Base-by-base conservation (phyloP, 2,888 invertebrate genomes). In the Elgonia sp. region DNA sequence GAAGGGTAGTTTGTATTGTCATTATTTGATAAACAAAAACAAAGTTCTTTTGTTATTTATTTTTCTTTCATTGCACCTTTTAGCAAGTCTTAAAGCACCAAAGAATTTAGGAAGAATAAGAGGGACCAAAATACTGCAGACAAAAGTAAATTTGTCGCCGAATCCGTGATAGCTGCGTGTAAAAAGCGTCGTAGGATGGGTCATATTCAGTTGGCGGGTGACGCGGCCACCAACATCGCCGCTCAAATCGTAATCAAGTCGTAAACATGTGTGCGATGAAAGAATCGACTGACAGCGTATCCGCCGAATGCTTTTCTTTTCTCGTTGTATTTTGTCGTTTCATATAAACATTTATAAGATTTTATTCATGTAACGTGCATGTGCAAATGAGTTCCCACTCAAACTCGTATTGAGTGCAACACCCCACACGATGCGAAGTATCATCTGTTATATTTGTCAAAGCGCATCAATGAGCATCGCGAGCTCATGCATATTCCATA, bases 281-380 rank as follows among this genome's bases (percentile, higher is more conserved):
- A 84, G 84, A 84, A 81, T 81, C 84, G 69, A 16, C 62, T 76
- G 75, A 65, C 89, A 86, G 89, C 53, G 16, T 90, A 91, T 91
- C 91, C 90, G 91, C 84, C 67, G 65, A 55, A 75, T 60, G 84
- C 65, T 87, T 89, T 85, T 80, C 69, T 62, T 70, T 57, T 16
- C 37, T 72, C 67, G 88, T 90, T 79, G 84, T 90, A 83, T 87
- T 89, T 89, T 87, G 89, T 86, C 89, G 88, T 84, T 90, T 89
- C 91, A 83, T 89, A 92, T 93, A 93, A 93, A 93, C 92, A 92
- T 93, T 93, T 93, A 93, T 92, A 89, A 87, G 90, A 92, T 91
- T 92, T 91, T 92, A 91, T 92, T 93, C 90, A 92, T 91, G 90
- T 90, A 82, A 63, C 55, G 39, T 29, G 86, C 73, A 62, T 75